Conservation (phyloP, 2,113 vertebrate genomes). For the Taurulus bubalis region DNA sequence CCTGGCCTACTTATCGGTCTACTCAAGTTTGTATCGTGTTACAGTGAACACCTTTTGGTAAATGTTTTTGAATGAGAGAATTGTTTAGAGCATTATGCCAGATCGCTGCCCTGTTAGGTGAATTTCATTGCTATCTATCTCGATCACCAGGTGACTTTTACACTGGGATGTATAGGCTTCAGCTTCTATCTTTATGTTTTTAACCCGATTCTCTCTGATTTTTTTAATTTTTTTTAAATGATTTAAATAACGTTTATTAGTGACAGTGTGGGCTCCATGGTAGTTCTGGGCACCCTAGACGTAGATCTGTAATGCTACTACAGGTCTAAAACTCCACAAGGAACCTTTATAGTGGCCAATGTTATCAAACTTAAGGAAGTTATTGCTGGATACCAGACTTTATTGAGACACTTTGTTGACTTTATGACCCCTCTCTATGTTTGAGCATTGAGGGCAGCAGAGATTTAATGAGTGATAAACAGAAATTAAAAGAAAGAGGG, state of each 20-base stretch:
- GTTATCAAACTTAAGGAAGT: not conserved
- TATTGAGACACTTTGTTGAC: not conserved
- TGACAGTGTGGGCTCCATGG: not conserved
- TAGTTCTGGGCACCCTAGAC: not conserved
- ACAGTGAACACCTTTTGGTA: not conserved
- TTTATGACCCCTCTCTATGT: not conserved
- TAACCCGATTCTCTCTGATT: no score
- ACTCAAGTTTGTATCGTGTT: not conserved
- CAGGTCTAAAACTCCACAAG: not conserved
- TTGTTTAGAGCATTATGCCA: constrained; percentile 4
- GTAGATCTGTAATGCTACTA: no score
- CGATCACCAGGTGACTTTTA: no score
- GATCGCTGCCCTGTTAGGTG: constrained; percentile 14
- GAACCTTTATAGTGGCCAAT: not conserved
- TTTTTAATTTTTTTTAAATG: no score
- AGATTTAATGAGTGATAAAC: not conserved
- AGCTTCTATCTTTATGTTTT: no score
- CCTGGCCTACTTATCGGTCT: not conserved
- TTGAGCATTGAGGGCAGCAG: constrained; percentile 19
- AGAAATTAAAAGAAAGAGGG: constrained; percentile 1
- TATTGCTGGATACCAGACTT: not conserved
- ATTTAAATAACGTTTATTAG: no score
- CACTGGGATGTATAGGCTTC: no score
- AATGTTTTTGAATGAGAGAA: constrained; percentile 16
- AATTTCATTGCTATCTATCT: no score